phyloP scores from a whole-genome alignment of 1,140 invertebrate genomes.

The Macrosteles quadrilineatus region DNA sequence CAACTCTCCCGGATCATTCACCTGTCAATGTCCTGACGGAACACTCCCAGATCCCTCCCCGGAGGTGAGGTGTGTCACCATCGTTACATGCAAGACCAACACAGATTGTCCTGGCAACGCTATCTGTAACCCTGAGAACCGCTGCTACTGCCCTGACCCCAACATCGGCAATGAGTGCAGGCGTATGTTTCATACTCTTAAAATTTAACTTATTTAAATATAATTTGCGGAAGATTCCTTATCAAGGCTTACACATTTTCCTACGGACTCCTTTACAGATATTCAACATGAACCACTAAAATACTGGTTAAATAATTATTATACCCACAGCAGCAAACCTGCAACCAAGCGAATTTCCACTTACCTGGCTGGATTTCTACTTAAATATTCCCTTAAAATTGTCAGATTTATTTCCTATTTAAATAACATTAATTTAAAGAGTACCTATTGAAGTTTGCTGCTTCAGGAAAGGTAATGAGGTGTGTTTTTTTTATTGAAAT shows the following conservation, averaged over 20 bases:
- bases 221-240: not conserved
- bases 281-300: not conserved
- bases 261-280: too few species aligned
- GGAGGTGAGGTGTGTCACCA: constrained; percentile 71
- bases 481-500: too few species aligned
- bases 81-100: constrained; percentile 72
- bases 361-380: too few species aligned
- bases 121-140: constrained; percentile 73
- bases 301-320: not conserved
- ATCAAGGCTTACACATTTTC: too few species aligned
- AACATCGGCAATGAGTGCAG: constrained; percentile 89
- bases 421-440: too few species aligned
- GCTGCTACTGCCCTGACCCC: constrained; percentile 86
- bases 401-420: too few species aligned
- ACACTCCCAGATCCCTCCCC: constrained; percentile 82
- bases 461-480: too few species aligned
- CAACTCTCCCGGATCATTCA: constrained; percentile 75
- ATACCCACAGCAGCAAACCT: too few species aligned
- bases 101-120: constrained; percentile 86
- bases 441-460: too few species aligned
- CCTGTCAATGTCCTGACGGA: constrained; percentile 78
- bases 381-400: too few species aligned
- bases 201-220: not conserved
- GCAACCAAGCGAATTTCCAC: too few species aligned
- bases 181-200: constrained; percentile 62